Conservation (phyloP, 1,140 invertebrate genomes). For the Drosophila nebulosa region DNA sequence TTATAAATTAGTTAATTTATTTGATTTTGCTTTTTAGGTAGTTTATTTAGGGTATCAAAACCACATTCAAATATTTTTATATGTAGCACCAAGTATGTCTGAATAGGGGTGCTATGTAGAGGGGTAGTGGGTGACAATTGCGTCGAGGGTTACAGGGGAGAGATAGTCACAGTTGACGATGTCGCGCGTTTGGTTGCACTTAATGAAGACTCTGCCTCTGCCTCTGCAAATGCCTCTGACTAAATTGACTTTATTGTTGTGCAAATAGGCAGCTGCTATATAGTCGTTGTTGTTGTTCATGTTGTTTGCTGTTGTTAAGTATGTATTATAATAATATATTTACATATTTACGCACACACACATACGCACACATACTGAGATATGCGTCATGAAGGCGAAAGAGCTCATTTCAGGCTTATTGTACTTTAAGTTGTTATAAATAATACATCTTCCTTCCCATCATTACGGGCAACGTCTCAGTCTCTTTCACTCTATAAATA, state of each 20-base stretch:
- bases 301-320: conserved; percentile 51
- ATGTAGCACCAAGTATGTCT: conserved; percentile 33
- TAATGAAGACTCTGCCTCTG: conserved; percentile 60
- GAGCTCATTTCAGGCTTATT: conserved; percentile 41
- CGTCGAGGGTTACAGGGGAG: not conserved
- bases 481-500: conserved; percentile 50
- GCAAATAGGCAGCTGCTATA: conserved; percentile 60
- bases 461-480: conserved; percentile 29
- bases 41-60: not conserved
- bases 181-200: conserved; percentile 66
- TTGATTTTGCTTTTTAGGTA: too few relatives aligned
- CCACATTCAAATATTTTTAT: conserved; percentile 48
- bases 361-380: not conserved
- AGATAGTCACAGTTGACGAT: conserved; percentile 29
- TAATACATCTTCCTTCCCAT: conserved; percentile 46
- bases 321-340: conserved; percentile 73
- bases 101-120: not conserved
- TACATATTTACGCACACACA: conserved; percentile 28
- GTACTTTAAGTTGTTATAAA: conserved; percentile 67
- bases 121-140: not conserved
- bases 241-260: conserved; percentile 77
- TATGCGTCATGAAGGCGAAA: not conserved
- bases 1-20: too few relatives aligned
- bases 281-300: conserved; percentile 14
- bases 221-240: conserved; percentile 30